Base-by-base conservation (phyloP, 2,113 vertebrate species). In the Heloderma charlesbogerti region DNA sequence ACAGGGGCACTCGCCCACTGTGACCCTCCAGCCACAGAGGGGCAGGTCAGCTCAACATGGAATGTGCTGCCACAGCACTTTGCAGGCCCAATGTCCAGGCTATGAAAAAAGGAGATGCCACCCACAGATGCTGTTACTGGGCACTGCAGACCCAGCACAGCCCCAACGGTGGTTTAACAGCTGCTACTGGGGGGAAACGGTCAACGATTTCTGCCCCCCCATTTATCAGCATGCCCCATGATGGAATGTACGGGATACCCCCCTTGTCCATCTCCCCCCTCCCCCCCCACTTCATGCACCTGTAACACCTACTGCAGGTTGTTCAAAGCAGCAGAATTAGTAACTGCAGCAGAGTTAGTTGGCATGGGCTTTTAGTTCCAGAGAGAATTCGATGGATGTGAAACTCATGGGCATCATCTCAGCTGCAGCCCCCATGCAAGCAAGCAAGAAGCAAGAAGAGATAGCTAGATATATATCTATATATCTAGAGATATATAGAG, bases 361-460 rank as follows among this genome's bases (percentile, higher is more conserved):
- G 88, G 93, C 89, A 90, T 82, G 91, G 87, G 90, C 93, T 86
- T 94, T 93, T 92, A 92, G 25, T 95, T 96, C 93, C 96, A 92
- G 90, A 82, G 75, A 95, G 84, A 40, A 94, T 96, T 94, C 45
- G 95, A 97, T 98, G 97, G 96, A 97, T 93, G 97, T 98, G 98
- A 96, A 96, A 97, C 94, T 97, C 90, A 96, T 96, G 97, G 66
- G 97, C 97, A 94, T 92, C 20, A 97, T 96, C 96, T 97, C n/a
- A 96, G 96, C 98, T 96, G 95, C 98, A 98, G 98, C 97, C 97
- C 84, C 98, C 99, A 99, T 99, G 99, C 99, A 99, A 99, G 99
- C 99, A 99, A 98, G 99, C 99, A 99, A 98, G 97, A 98, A 97
- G 97, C 97, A 97, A 97, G 97, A 66, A 25, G 5, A 45, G 54